A percentile compares a stretch with the other conserved stretches of the same genome.
phyloP scores from a whole-genome alignment of 37 sponge, comb jelly and placozoan genomes.

The Chondrosia reniformis region DNA sequence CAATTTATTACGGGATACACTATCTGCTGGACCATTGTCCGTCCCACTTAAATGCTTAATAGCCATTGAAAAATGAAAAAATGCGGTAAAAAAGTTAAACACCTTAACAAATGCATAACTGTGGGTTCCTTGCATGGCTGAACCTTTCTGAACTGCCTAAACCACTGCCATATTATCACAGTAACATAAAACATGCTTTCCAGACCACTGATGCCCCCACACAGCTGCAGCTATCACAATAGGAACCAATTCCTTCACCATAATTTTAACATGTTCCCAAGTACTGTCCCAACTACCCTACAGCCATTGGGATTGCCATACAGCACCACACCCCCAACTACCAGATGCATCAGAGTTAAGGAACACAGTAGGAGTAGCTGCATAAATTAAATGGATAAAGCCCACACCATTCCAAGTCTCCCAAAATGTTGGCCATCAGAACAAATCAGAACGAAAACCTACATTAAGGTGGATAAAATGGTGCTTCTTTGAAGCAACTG shows the following conservation, averaged over 20 bases:
- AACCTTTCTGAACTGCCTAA: neutral
- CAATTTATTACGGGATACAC: neutral
- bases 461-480: neutral
- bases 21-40: neutral
- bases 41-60: neutral
- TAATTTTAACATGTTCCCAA: neutral
- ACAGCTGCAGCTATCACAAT: neutral
- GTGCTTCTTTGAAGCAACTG: neutral
- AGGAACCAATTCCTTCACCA: neutral
- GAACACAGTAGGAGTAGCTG: neutral
- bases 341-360: neutral
- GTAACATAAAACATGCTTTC: neutral
- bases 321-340: neutral
- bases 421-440: neutral
- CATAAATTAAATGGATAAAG: neutral
- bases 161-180: neutral
- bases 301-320: neutral
- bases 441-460: neutral
- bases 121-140: neutral
- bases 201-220: neutral
- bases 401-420: neutral
- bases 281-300: neutral
- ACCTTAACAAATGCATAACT: neutral
- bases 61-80: neutral
- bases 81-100: neutral